Conservation (phyloP, 2,113 vertebrate genomes). For the Myocastor coypus region DNA sequence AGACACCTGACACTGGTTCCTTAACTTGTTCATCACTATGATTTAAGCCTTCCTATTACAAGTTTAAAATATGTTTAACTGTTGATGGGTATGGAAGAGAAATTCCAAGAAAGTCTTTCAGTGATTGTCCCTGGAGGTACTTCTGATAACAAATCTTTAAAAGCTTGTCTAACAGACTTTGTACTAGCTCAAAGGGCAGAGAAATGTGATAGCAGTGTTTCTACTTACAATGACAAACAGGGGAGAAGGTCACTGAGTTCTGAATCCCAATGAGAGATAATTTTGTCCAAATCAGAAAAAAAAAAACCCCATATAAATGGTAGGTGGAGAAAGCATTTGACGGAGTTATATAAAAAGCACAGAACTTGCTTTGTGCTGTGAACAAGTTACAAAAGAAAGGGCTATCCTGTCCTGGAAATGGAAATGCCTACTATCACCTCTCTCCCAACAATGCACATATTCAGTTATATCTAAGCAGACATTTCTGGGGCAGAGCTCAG, state of each 20-base stretch:
- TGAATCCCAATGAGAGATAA: neutral
- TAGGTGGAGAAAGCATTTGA: neutral
- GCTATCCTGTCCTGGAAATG: neutral
- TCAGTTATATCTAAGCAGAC: constrained; percentile 15
- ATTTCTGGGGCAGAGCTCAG: neutral
- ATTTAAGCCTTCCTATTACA: constrained; percentile 13
- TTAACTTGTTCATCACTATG: neutral
- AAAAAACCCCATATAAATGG: neutral
- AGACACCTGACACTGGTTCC: constrained; percentile 5
- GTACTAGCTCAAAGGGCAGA: constrained; percentile 23
- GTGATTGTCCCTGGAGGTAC: constrained; percentile 9
- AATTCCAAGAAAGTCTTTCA: constrained; percentile 51
- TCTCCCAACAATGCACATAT: neutral
- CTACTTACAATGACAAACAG: constrained; percentile 13
- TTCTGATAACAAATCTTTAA: constrained; percentile 48
- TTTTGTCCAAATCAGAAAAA: neutral
- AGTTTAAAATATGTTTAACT: constrained; percentile 21
- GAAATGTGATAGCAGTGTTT: constrained; percentile 7
- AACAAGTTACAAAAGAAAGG: constrained; percentile 16
- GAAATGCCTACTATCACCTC: neutral
- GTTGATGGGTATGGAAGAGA: neutral
- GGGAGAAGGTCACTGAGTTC: neutral
- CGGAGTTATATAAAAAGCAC: neutral
- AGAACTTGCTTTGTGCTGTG: neutral
- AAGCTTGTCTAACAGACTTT: neutral